Conservation (phyloP, 1,140 invertebrate species). For the Aporrectodea caliginosa region DNA sequence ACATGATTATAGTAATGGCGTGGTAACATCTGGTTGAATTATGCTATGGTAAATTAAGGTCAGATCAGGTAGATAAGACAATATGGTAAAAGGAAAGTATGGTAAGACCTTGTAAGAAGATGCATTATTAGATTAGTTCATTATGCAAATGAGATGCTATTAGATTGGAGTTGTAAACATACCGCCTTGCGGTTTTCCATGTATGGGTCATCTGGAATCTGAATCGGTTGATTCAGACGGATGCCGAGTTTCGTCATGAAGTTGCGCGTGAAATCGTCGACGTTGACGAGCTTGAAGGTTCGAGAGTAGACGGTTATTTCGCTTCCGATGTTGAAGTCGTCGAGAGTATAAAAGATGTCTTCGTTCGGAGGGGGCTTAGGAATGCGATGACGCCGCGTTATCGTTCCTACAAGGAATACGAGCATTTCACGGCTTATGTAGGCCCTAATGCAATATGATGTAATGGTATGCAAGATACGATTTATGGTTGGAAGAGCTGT, state of each 20-base stretch:
- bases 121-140: too few relatives aligned
- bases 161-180: conserved; percentile 39
- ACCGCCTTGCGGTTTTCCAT: conserved; percentile 51
- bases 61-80: too few relatives aligned
- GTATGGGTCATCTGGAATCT: conserved; percentile 50
- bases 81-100: too few relatives aligned
- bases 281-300: conserved; percentile 74
- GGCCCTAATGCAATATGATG: too few relatives aligned
- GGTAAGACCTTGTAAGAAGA: too few relatives aligned
- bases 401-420: conserved; percentile 66
- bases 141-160: too few relatives aligned
- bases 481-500: too few relatives aligned
- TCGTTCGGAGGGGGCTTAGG: conserved; percentile 65
- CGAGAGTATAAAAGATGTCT: conserved; percentile 67
- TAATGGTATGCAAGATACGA: too few relatives aligned
- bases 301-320: conserved; percentile 62
- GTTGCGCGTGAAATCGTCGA: conserved; percentile 75
- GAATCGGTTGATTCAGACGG: conserved; percentile 58
- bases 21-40: too few relatives aligned
- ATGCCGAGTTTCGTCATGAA: conserved; percentile 81
- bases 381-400: conserved; percentile 73
- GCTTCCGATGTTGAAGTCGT: conserved; percentile 64
- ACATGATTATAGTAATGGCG: too few relatives aligned
- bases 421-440: too few relatives aligned
- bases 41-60: too few relatives aligned